A percentile compares a stretch with the other conserved stretches of the same genome.
phyloP scores from a whole-genome alignment of 2,888 invertebrate genomes.

The Acronicta psi region DNA sequence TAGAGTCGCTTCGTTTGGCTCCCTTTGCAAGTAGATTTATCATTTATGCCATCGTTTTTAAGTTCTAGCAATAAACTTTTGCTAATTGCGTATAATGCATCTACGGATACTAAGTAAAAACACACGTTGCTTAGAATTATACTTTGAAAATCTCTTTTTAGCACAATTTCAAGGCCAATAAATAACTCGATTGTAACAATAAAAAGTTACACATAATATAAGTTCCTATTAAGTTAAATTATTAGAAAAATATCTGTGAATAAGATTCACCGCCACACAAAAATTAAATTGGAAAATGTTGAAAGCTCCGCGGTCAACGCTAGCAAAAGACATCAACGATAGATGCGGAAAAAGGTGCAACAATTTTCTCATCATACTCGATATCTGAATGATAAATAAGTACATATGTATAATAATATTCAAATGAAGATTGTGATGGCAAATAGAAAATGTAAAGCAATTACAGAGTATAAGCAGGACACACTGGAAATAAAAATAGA shows the following conservation, averaged over 20 bases:
- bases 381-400: background rate
- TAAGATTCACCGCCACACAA: background rate
- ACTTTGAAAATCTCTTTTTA: background rate
- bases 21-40: constrained; percentile 62
- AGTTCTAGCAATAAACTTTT: constrained; percentile 37
- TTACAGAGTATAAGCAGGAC: background rate
- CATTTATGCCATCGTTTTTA: constrained; percentile 63
- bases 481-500: constrained; percentile 1
- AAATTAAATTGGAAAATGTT: constrained; percentile 13
- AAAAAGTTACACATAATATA: background rate
- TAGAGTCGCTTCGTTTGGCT: constrained; percentile 77
- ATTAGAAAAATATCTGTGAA: background rate
- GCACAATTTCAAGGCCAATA: background rate
- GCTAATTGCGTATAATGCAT: constrained; percentile 33
- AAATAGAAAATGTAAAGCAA: background rate
- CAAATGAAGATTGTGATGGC: background rate
- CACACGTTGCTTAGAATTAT: background rate
- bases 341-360: constrained; percentile 15
- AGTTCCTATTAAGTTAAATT: background rate
- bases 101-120: constrained; percentile 14
- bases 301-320: constrained; percentile 20
- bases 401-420: too few relatives aligned
- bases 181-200: background rate
- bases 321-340: constrained; percentile 59
- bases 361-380: background rate